A percentile compares a stretch with the other conserved stretches of the same genome.
These are phyloP conservation scores for Pseudochirops corinnae DNA, from an alignment of 2,797 vertebrate species.

Conservation along the genomic window DNA sequence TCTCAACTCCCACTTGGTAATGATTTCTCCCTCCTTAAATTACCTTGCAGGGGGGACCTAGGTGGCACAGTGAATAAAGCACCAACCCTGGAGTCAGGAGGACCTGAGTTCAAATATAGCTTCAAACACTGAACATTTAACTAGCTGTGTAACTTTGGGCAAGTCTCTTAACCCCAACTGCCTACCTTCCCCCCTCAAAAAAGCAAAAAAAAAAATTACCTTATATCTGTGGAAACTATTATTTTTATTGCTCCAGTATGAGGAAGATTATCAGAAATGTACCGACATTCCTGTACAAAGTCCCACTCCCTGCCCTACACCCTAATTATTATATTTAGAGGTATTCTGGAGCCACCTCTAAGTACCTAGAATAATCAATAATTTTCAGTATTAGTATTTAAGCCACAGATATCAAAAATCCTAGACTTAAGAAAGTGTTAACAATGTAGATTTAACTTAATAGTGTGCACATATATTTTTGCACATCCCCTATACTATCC, in stretches of 20 bases:
- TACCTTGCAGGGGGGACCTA: neutral
- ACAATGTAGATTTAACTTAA: neutral
- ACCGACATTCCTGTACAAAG: neutral
- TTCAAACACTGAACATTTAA: too few species aligned
- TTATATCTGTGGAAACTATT: neutral
- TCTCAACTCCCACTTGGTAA: neutral
- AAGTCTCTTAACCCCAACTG: too few species aligned
- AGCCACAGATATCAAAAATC: neutral
- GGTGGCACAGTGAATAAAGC: too few species aligned
- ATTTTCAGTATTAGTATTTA: neutral
- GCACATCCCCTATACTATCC: neutral
- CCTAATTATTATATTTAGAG: neutral
- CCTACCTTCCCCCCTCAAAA: too few species aligned
- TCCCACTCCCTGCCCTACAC: neutral
- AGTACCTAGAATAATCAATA: neutral
- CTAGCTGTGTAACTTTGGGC: too few species aligned
- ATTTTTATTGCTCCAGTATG: neutral
- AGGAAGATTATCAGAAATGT: neutral
- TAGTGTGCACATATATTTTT: neutral
- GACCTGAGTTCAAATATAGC: too few species aligned
- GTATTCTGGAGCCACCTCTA: neutral
- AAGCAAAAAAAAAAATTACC: neutral
- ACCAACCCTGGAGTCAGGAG: too few species aligned
- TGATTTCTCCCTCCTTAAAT: neutral
- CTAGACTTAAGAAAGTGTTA: neutral